Evolutionary conservation across 2,797 vertebrate species (phyloP), one percentile per base, ranked within the genome.

Genomic region (Echeneis naucrates): DNA sequence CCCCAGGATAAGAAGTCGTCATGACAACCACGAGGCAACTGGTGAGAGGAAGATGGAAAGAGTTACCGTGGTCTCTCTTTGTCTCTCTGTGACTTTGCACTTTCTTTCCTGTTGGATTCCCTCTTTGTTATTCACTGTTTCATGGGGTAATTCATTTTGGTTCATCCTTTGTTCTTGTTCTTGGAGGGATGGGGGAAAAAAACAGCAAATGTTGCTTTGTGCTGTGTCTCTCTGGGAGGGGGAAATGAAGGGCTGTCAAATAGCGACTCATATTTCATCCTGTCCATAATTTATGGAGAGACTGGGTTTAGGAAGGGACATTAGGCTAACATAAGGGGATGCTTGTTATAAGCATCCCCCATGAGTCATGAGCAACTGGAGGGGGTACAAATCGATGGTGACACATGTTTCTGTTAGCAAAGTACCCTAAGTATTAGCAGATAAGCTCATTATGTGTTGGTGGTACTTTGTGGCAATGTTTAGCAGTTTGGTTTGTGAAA

Each of bases 211-310:
- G 64, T 72, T 75, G 60, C 71, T 82, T 79, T 82, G 71, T 75
- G 65, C 66, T 33, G 42, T 37, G 80, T 86, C 78, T 87, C 87
- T 61, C 65, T 72, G 87, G 87, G 88, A 90, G 63, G 57, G 72
- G 64, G 79, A 88, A 85, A 86, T 48, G 42, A 87, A 88, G 84
- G 77, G 60, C 85, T 86, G 77, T 70, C 53, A 70, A 86, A 87
- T 26, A 35, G 78, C 57, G 79, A 88, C 78, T 90, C 78, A 37
- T 83, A 84, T 91, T 91, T 91, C 90, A 89, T 83, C 78, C 61
- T 67, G 78, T 90, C 86, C 83, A 91, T 92, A 88, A 91, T 93
- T 92, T 84, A 92, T 88, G 76, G 70, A 78, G 80, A 72, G 82
- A 81, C 73, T 55, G 55, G 87, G 71, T 90, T 90, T 89, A 81